Base-by-base conservation (phyloP, 2,797 vertebrate species). In the Sebastolobus altivelis region DNA sequence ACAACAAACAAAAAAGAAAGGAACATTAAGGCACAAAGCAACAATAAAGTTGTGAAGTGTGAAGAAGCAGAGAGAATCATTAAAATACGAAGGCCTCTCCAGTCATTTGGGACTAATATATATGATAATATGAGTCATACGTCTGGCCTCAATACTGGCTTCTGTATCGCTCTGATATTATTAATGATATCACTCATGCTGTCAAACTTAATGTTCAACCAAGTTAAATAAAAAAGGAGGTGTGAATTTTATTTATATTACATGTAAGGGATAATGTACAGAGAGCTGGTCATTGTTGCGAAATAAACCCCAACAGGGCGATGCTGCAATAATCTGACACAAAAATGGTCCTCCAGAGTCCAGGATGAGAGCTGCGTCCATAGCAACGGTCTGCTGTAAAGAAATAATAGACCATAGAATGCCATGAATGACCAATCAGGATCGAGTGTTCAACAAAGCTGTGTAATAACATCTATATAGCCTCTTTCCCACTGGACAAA, bases 131-230 rank as follows among this genome's bases (percentile, higher is more conserved):
- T 18, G 75, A 80, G 63, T 72, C 55, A 58, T 37, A n/a, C 6
- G 0, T 27, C n/a, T 46, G 22, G 65, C 37, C 29, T 58, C 37
- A 7, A 33, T 14, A 12, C 8, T 2, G n/a, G 10, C 54, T 16
- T 38, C 73, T 22, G 29, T 49, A 22, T 18, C 16, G 0, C 40
- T 65, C 12, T 18, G 20, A 58, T 49, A 68, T 63, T 46, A 68
- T 40, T 71, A 62, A 75, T 52, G 38, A 71, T 33, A 75, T 80
- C 18, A 67, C 31, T 40, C 22, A 14, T 3, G 43, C 63, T 35
- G 62, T 20, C 49, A 54, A 3, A 74, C 14, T 35, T 59, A 65
- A 80, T 75, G n/a, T 29, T 20, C 66, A 56, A 63, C 46, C 58
- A 16, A 18, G 54, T 18, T 56, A 22, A 63, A 40, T 55, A 52